Conservation (phyloP, 2,797 vertebrate species). For the Scarus forsteni region DNA sequence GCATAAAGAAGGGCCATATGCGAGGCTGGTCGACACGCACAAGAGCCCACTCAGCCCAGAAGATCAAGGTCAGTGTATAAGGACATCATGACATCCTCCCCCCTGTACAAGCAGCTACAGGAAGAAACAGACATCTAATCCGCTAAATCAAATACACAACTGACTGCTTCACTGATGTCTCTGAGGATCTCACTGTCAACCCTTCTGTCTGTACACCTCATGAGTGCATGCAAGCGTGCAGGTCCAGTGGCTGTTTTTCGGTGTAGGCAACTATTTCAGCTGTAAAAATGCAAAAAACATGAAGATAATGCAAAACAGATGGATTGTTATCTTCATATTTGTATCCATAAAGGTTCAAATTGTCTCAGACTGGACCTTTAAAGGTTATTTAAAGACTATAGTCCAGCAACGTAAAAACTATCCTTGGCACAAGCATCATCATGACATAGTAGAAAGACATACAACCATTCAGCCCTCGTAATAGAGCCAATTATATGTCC, state of each 20-base stretch:
- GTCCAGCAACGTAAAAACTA: background rate
- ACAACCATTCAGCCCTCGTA: slow-evolving; percentile 6
- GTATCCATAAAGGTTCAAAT: background rate
- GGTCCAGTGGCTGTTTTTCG: background rate
- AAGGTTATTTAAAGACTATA: background rate
- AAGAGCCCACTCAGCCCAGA: slow-evolving; percentile 57
- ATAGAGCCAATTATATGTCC: slow-evolving; percentile 33
- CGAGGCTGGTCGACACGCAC: slow-evolving; percentile 38
- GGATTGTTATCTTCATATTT: background rate
- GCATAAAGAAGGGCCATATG: slow-evolving; percentile 27
- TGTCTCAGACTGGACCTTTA: background rate
- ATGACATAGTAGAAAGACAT: slow-evolving; percentile 18
- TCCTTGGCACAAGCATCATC: slow-evolving; percentile 10
- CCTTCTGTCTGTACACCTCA: slow-evolving; percentile 8
- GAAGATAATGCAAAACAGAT: background rate
- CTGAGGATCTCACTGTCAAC: slow-evolving; percentile 30
- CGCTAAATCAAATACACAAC: slow-evolving; percentile 53
- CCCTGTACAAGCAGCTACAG: slow-evolving; percentile 36
- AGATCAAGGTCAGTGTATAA: slow-evolving; percentile 69
- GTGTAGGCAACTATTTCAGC: slow-evolving; percentile 2
- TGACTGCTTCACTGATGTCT: slow-evolving; percentile 41
- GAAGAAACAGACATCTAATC: slow-evolving; percentile 57
- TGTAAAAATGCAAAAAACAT: background rate
- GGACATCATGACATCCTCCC: slow-evolving; percentile 62
- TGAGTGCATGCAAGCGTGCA: background rate